Conservation (phyloP, 2,113 vertebrate species). For the Melanerpes formicivorus region DNA sequence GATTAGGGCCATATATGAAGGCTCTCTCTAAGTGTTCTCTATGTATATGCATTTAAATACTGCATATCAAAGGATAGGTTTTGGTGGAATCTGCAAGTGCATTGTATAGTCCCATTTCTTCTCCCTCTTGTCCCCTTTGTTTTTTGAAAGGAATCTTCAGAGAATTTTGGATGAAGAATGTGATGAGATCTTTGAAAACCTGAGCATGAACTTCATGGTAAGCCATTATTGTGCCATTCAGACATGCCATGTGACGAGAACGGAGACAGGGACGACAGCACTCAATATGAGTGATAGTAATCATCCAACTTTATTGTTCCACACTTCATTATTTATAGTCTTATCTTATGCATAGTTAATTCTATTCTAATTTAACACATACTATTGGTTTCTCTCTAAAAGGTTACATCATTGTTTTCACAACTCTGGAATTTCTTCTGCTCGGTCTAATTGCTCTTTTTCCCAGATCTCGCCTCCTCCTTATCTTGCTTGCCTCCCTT, state of each 20-base stretch:
- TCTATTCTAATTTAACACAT: too few relatives aligned
- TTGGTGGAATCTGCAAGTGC: not conserved
- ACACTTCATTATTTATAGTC: too few relatives aligned
- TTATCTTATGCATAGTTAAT: too few relatives aligned
- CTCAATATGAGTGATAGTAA: too few relatives aligned
- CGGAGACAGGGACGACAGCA: too few relatives aligned
- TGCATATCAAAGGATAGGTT: not conserved
- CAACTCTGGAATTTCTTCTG: too few relatives aligned
- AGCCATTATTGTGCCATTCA: not conserved
- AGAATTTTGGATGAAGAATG: constrained; percentile 47
- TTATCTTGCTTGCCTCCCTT: too few relatives aligned
- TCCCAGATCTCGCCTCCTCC: too few relatives aligned
- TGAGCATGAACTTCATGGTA: constrained; percentile 71
- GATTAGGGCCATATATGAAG: not conserved
- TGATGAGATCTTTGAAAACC: constrained; percentile 25
- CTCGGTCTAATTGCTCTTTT: too few relatives aligned
- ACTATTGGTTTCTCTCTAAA: too few relatives aligned
- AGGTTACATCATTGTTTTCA: too few relatives aligned
- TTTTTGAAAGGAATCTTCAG: constrained; percentile 35
- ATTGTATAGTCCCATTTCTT: not conserved
- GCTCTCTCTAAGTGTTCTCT: not conserved
- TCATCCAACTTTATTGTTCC: too few relatives aligned
- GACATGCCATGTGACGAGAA: accelerated
- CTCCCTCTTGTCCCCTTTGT: not conserved
- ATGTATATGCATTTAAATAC: not conserved